These are phyloP conservation scores for Spea hammondii DNA, from an alignment of 2,797 vertebrate genomes.

Conservation along the genomic window DNA sequence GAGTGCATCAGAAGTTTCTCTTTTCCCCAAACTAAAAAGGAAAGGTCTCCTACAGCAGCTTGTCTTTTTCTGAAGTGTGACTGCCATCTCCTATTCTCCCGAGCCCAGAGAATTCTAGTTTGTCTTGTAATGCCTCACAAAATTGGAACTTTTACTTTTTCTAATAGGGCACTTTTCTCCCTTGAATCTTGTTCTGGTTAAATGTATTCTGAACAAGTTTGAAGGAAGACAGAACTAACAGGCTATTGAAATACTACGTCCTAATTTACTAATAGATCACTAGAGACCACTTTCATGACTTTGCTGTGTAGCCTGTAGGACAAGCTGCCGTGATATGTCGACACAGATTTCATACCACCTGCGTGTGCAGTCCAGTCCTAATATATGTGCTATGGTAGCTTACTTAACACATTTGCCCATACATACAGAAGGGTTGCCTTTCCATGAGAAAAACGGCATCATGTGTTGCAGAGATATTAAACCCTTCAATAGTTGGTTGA, in stretches of 20 bases:
- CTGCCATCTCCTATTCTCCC: slow-evolving; percentile 72
- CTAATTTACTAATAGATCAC: slow-evolving; percentile 81
- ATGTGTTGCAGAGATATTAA: neutral
- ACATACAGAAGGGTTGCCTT: neutral
- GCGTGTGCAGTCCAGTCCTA: neutral
- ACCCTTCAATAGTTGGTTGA: neutral
- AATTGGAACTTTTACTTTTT: slow-evolving; percentile 73
- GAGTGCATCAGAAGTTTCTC: slow-evolving; percentile 94
- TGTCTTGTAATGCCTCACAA: slow-evolving; percentile 76
- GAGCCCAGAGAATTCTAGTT: slow-evolving; percentile 71
- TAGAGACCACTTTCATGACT: slow-evolving; percentile 64
- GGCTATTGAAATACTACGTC: slow-evolving; percentile 68
- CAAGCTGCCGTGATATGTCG: slow-evolving; percentile 53
- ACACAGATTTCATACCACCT: too few species aligned
- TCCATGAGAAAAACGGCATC: neutral
- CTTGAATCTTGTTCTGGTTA: slow-evolving; percentile 66
- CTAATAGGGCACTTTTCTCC: slow-evolving; percentile 66
- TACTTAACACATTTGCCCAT: neutral
- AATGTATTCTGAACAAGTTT: slow-evolving; percentile 74
- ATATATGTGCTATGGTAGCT: too few species aligned
- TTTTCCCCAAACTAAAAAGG: slow-evolving; percentile 77
- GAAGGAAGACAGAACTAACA: slow-evolving; percentile 65
- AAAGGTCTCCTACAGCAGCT: slow-evolving; percentile 77
- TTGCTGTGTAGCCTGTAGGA: slow-evolving; percentile 53
- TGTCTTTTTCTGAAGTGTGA: slow-evolving; percentile 81